Evolutionary conservation across 2,113 vertebrate species (phyloP).

Genomic region (Larimichthys polyactis): DNA sequence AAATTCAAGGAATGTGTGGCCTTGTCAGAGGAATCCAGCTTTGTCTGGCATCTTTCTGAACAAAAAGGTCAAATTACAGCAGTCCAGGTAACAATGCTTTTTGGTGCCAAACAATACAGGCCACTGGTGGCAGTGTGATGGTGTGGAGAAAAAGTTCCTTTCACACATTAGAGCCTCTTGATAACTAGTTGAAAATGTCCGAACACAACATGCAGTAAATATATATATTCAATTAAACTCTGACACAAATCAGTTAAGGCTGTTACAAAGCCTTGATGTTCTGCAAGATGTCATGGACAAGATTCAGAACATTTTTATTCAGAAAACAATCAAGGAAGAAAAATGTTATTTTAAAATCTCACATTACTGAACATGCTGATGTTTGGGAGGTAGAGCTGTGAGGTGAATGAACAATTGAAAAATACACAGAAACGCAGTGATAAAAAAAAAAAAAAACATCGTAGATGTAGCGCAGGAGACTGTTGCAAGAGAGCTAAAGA

Average conservation of each 20-base stretch:
- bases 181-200: not conserved
- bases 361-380: not conserved
- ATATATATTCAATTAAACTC: not conserved
- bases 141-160: not conserved
- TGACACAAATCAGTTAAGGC: not conserved
- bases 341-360: too few relatives aligned
- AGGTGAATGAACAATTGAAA: not conserved
- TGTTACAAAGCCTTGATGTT: too few relatives aligned
- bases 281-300: too few relatives aligned
- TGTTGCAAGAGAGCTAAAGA: not conserved
- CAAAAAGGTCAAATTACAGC: not conserved
- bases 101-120: not conserved
- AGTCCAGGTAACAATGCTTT: not conserved
- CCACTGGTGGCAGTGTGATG: not conserved
- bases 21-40: not conserved
- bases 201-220: not conserved
- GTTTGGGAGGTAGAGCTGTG: not conserved
- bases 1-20: too few relatives aligned
- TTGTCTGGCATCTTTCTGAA: not conserved
- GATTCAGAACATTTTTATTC: too few relatives aligned
- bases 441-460: not conserved
- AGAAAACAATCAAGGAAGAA: too few relatives aligned
- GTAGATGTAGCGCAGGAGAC: not conserved
- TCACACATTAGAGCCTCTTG: not conserved
- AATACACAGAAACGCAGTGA: not conserved